A percentile compares a stretch with the other conserved stretches of the same genome.
These are phyloP conservation scores for Dendrocopos noguchii DNA, from an alignment of 2,113 vertebrate species.

Conservation along the genomic window DNA sequence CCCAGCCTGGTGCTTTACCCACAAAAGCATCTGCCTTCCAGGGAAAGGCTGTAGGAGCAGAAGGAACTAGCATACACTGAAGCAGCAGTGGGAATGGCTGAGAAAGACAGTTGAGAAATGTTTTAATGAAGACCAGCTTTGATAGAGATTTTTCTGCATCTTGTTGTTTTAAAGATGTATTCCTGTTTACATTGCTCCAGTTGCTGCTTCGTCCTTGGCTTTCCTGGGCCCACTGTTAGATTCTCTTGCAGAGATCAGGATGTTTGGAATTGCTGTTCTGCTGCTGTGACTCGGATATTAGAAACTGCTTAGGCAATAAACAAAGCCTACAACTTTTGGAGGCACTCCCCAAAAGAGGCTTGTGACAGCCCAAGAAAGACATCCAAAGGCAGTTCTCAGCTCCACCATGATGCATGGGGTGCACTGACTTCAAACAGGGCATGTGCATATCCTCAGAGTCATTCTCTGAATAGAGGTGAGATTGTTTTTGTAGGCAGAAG, in stretches of 20 bases:
- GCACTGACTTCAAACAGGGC: background rate
- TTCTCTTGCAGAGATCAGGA: slow-evolving; percentile 8
- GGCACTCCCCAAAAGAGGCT: background rate
- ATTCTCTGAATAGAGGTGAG: background rate
- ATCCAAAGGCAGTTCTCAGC: background rate
- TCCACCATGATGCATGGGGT: accelerated
- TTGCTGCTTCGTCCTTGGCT: slow-evolving; percentile 49
- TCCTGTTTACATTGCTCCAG: slow-evolving; percentile 47
- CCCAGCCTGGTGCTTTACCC: background rate
- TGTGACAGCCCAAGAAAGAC: background rate
- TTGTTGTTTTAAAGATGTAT: slow-evolving; percentile 48
- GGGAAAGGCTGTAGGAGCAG: background rate
- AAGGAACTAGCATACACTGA: background rate
- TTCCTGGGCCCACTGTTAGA: slow-evolving; percentile 22
- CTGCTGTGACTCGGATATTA: slow-evolving; percentile 30
- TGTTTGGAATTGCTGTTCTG: slow-evolving; percentile 63
- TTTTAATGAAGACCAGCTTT: slow-evolving; percentile 52
- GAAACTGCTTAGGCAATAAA: slow-evolving; percentile 17
- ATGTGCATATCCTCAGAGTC: background rate
- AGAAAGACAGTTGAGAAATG: slow-evolving; percentile 17
- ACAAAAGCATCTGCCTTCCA: slow-evolving; percentile 19
- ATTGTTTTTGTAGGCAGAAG: background rate
- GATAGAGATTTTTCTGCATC: background rate
- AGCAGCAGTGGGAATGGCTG: background rate
- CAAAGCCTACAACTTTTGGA: background rate